Evolutionary conservation across 2,113 vertebrate species (phyloP).

Genomic region (Conger conger): DNA sequence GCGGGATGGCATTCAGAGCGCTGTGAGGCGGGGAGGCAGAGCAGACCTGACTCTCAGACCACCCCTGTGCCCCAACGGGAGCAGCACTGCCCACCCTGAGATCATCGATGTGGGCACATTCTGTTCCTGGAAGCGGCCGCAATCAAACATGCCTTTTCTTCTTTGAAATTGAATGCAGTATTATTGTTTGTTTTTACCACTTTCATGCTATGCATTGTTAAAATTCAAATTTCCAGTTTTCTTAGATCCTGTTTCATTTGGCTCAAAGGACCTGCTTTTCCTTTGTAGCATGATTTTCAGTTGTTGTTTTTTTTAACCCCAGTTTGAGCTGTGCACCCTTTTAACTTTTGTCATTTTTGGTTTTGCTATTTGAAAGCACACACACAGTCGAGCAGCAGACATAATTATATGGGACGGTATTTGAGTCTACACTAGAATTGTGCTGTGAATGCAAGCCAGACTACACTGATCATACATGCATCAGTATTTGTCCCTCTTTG

Average conservation of each 20-base stretch:
- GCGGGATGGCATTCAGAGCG: slow-evolving; percentile 61
- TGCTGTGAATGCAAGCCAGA: neutral
- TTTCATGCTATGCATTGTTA: neutral
- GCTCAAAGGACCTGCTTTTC: neutral
- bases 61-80: slow-evolving; percentile 53
- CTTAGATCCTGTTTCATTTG: neutral
- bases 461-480: neutral
- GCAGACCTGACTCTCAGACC: slow-evolving; percentile 68
- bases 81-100: slow-evolving; percentile 35
- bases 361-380: neutral
- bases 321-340: neutral
- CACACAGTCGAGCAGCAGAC: neutral
- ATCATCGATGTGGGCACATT: slow-evolving; percentile 47
- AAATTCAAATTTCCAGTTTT: neutral
- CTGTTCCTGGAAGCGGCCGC: slow-evolving; percentile 37
- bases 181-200: neutral
- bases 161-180: neutral
- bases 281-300: neutral
- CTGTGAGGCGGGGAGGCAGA: slow-evolving; percentile 59
- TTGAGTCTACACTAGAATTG: neutral
- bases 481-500: neutral
- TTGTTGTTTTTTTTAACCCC: neutral
- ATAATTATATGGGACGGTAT: neutral
- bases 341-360: neutral
- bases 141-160: slow-evolving; percentile 45